Percentiles rank a stretch among this genome's conserved stretches.
Conservation (phyloP, 2,888 invertebrate genomes). For the Biston betularia region DNA sequence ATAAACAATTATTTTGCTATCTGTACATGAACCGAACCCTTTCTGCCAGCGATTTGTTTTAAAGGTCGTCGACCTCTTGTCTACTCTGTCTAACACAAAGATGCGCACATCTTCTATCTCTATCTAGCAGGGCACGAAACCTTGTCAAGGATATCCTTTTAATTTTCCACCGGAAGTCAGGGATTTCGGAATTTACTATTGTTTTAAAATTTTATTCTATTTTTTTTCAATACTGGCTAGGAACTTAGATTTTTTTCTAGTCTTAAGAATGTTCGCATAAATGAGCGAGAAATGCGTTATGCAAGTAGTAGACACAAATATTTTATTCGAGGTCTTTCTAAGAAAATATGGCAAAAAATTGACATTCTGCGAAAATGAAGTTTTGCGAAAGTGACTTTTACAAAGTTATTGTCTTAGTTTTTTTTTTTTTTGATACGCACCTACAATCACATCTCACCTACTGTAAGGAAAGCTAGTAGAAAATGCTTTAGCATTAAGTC, state of each 20-base stretch:
- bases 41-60: slow-evolving; percentile 84
- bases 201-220: slow-evolving; percentile 12
- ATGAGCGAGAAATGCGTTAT: no score
- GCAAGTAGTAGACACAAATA: no score
- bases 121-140: slow-evolving; percentile 73
- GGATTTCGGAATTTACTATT: slow-evolving; percentile 59
- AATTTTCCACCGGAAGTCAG: slow-evolving; percentile 73
- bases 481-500: no score
- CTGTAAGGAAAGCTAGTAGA: no score
- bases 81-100: slow-evolving; percentile 63
- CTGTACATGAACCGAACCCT: slow-evolving; percentile 82
- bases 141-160: slow-evolving; percentile 69
- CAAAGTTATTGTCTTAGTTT: no score
- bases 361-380: no score
- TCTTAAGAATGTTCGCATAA: no score
- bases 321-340: no score
- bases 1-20: slow-evolving; percentile 56
- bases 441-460: no score
- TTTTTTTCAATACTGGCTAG: not conserved
- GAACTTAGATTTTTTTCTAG: slow-evolving; percentile 19
- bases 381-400: no score
- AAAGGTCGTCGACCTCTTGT: slow-evolving; percentile 81
- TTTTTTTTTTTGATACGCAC: no score
- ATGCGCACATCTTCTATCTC: slow-evolving; percentile 60
- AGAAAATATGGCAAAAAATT: no score